phyloP scores from a whole-genome alignment of 2,113 vertebrate genomes.

The Tychaedon coryphoeus region DNA sequence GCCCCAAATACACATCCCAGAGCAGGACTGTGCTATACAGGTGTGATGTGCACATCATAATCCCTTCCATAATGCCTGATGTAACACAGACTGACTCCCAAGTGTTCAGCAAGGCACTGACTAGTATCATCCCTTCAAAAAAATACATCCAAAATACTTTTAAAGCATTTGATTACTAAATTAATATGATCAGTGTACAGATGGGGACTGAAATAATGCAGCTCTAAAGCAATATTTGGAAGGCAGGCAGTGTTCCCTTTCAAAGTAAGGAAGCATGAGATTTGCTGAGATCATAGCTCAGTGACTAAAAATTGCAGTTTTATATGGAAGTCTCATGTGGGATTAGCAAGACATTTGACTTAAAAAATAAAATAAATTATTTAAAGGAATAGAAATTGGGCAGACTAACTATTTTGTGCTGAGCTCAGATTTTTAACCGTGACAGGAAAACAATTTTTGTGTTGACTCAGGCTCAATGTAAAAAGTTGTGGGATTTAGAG shows the following conservation, averaged over 20 bases:
- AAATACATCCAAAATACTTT: neutral
- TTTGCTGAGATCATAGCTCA: neutral
- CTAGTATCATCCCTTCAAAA: neutral
- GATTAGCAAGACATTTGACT: neutral
- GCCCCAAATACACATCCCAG: neutral
- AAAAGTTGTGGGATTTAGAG: neutral
- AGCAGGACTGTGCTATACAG: neutral
- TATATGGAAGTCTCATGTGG: neutral
- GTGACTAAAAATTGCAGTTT: neutral
- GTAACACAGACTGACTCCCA: neutral
- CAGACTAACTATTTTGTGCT: neutral
- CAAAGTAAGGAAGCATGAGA: neutral
- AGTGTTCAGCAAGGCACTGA: neutral
- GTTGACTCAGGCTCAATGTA: neutral
- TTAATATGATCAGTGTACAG: neutral
- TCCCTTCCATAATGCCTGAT: neutral
- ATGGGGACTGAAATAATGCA: neutral
- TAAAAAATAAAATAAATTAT: neutral
- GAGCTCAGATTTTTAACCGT: neutral
- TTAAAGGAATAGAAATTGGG: neutral
- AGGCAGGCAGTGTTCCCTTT: neutral
- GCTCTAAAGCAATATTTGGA: neutral
- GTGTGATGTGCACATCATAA: neutral
- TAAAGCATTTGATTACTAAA: neutral
- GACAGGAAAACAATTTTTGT: neutral